These are phyloP conservation scores for Drosophila truncata DNA, from an alignment of 1,140 invertebrate genomes.

Conservation along the genomic window DNA sequence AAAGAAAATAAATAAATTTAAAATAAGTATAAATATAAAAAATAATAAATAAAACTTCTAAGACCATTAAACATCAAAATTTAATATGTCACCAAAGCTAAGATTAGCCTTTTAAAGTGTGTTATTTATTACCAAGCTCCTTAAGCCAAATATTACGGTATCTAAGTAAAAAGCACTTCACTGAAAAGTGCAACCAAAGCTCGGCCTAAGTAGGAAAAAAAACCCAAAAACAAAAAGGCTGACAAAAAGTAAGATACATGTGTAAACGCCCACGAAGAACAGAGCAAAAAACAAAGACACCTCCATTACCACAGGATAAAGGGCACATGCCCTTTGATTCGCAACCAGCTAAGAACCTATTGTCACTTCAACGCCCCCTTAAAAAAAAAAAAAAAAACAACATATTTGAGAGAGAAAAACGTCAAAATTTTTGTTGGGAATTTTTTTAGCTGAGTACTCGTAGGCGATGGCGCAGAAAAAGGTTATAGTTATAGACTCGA, in stretches of 20 bases:
- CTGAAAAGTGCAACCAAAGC: conserved; percentile 9
- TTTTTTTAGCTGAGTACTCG: conserved; percentile 9
- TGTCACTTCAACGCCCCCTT: conserved; percentile 16
- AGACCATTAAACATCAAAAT: background rate
- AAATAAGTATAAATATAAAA: background rate
- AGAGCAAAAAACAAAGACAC: background rate
- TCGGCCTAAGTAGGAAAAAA: conserved; percentile 3
- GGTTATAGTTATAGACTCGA: conserved; percentile 70
- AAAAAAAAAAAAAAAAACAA: background rate
- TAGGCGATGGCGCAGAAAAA: conserved; percentile 42
- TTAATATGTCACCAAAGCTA: background rate
- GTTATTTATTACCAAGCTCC: background rate
- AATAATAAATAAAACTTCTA: background rate
- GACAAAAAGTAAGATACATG: background rate
- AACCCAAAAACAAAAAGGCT: background rate
- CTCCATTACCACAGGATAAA: conserved; percentile 28
- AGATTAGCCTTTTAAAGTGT: background rate
- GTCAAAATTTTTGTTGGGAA: conserved; percentile 11
- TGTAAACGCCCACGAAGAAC: conserved; percentile 15
- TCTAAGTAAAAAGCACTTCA: background rate
- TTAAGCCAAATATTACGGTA: background rate
- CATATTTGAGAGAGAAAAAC: background rate
- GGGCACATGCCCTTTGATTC: conserved; percentile 3
- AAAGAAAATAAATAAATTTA: background rate
- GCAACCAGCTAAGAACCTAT: conserved; percentile 29